Evolutionary conservation across 23 tunicate genomes (phyloP).

Genomic region (Diplosoma virens): DNA sequence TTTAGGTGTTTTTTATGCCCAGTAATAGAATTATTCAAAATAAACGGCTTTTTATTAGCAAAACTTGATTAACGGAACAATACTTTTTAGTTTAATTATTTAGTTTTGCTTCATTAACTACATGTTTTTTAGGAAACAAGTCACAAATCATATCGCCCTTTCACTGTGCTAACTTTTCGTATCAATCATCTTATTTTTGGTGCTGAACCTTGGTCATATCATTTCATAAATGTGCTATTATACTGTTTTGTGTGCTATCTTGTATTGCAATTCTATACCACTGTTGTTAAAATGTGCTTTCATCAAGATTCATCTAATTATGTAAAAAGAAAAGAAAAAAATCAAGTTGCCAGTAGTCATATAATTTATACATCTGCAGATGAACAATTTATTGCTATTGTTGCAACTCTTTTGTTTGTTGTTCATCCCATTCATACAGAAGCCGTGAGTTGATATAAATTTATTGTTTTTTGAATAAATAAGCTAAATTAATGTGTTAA

Average conservation of each 20-base stretch:
- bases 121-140: conserved; percentile 71
- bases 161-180: conserved; percentile 76
- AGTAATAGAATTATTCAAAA: too few relatives aligned
- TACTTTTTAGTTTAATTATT: background rate
- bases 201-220: conserved; percentile 55
- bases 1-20: too few relatives aligned
- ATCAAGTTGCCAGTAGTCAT: background rate
- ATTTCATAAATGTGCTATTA: conserved; percentile 60
- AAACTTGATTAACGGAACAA: background rate
- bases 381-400: background rate
- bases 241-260: conserved; percentile 47
- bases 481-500: too few relatives aligned
- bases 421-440: conserved; percentile 89
- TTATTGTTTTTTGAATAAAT: too few relatives aligned
- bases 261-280: conserved; percentile 27
- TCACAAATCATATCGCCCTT: conserved; percentile 93
- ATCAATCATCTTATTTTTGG: conserved; percentile 70
- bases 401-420: conserved; percentile 63
- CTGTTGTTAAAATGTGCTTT: conserved; percentile 20
- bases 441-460: conserved; percentile 75
- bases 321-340: background rate
- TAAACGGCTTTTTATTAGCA: too few relatives aligned
- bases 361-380: background rate
- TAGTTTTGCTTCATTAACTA: too few relatives aligned
- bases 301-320: background rate